Conservation (phyloP, 2,888 invertebrate genomes). For the Brachyptera risi region DNA sequence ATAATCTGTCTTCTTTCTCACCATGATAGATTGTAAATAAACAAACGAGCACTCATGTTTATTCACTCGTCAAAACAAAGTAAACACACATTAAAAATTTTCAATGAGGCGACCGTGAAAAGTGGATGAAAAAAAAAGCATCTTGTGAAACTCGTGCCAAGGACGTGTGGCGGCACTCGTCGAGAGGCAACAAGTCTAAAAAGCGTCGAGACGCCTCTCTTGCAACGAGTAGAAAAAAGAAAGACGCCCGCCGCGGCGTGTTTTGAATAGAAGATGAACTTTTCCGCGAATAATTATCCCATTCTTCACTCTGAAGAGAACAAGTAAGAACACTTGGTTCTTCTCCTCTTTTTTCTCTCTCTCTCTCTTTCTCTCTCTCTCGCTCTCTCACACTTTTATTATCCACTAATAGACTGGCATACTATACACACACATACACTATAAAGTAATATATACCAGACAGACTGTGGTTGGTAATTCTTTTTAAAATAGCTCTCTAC, state of each 20-base stretch:
- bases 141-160: constrained; percentile 4
- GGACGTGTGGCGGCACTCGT: neutral
- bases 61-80: too few species aligned
- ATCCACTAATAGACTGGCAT: constrained; percentile 5
- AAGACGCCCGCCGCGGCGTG: constrained; percentile 11
- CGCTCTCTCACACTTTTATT: neutral
- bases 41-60: too few species aligned
- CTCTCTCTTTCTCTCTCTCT: neutral
- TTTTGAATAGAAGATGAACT: constrained; percentile 30
- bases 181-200: constrained; percentile 15
- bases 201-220: neutral
- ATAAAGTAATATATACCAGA: neutral
- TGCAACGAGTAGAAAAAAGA: neutral
- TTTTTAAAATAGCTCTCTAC: neutral
- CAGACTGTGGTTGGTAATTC: constrained; percentile 17
- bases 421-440: neutral
- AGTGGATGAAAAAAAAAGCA: neutral
- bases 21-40: too few species aligned
- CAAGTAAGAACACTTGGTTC: too few species aligned
- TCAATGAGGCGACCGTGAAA: constrained; percentile 13
- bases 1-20: too few species aligned
- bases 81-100: neutral
- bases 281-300: constrained; percentile 27
- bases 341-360: constrained; percentile 5
- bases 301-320: constrained; percentile 20